Evolutionary conservation across 2,797 vertebrate genomes (phyloP).

Genomic region (Protonibea diacanthus): DNA sequence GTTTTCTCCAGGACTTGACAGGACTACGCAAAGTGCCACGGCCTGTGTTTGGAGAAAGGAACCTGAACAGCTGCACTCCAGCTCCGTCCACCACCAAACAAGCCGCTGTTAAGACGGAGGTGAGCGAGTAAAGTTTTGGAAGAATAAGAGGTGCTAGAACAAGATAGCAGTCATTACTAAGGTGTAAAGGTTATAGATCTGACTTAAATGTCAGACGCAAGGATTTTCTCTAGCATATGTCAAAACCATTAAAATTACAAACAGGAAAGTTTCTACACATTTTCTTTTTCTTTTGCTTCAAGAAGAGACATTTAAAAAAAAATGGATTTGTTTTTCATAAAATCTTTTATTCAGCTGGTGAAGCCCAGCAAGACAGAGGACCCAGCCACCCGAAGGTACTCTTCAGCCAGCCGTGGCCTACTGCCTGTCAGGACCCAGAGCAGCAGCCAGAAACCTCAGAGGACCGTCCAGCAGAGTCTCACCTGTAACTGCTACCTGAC

Average conservation of each 20-base stretch:
- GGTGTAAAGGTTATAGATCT: too few relatives aligned
- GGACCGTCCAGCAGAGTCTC: conserved; percentile 78
- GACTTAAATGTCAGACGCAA: not conserved
- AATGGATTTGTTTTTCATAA: not conserved
- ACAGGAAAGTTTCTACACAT: not conserved
- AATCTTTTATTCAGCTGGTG: conserved; percentile 78
- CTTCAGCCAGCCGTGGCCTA: conserved; percentile 80
- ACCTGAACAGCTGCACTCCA: conserved; percentile 90
- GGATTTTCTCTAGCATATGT: not conserved
- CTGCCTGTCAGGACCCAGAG: conserved; percentile 78
- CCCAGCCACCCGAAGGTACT: conserved; percentile 80
- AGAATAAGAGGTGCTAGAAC: not conserved
- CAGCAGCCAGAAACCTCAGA: conserved; percentile 83
- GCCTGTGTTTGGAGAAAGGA: conserved; percentile 96
- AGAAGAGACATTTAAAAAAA: too few relatives aligned
- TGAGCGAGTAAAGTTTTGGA: conserved; percentile 36
- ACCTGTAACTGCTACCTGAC: conserved; percentile 93
- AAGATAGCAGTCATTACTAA: not conserved
- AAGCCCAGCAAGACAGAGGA: conserved; percentile 87
- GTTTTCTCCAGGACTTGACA: conserved; percentile 87
- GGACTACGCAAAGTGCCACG: conserved; percentile 86
- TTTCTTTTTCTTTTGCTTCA: not conserved
- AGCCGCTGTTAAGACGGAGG: conserved; percentile 85
- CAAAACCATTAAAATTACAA: not conserved
- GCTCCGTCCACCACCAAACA: conserved; percentile 78